Evolutionary conservation across 2,888 invertebrate genomes (phyloP).

Genomic region (Dichetophora obliterata): DNA sequence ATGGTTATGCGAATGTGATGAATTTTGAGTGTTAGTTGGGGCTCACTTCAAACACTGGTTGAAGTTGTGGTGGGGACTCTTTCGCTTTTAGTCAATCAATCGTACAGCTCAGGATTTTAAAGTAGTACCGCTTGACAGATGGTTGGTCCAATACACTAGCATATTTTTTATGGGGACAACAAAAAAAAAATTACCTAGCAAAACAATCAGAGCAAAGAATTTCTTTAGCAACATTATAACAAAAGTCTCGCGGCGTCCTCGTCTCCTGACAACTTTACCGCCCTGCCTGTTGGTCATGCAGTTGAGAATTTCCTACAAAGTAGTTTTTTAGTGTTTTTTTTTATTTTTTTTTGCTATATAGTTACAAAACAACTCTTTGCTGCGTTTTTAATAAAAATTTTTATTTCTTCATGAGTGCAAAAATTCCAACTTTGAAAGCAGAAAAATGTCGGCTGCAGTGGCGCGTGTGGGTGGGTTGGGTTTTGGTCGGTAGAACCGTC

Average conservation of each 20-base stretch:
- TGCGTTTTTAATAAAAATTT: slow-evolving; percentile 36
- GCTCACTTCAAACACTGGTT: neutral
- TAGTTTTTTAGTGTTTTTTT: slow-evolving; percentile 24
- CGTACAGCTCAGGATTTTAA: too few relatives aligned
- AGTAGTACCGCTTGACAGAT: too few relatives aligned
- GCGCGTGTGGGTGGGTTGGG: neutral
- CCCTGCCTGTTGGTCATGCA: neutral
- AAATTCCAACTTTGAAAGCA: slow-evolving; percentile 39
- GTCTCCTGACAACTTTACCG: neutral
- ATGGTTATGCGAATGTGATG: slow-evolving; percentile 18
- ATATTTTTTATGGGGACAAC: neutral
- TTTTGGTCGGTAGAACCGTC: neutral
- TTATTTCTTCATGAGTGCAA: slow-evolving; percentile 38
- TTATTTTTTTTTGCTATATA: slow-evolving; percentile 3
- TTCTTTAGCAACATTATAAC: neutral
- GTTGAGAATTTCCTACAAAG: slow-evolving; percentile 17
- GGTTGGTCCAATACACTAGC: too few relatives aligned
- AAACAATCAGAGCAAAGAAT: slow-evolving; percentile 20
- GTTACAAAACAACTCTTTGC: slow-evolving; percentile 35
- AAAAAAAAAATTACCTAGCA: neutral
- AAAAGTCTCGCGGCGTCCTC: neutral
- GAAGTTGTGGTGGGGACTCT: neutral
- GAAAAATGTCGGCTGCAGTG: slow-evolving; percentile 28
- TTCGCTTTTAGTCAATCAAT: too few relatives aligned
- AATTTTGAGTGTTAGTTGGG: neutral